These are phyloP conservation scores for Aleiodes alternator DNA, from an alignment of 2,888 invertebrate species.

Conservation along the genomic window DNA sequence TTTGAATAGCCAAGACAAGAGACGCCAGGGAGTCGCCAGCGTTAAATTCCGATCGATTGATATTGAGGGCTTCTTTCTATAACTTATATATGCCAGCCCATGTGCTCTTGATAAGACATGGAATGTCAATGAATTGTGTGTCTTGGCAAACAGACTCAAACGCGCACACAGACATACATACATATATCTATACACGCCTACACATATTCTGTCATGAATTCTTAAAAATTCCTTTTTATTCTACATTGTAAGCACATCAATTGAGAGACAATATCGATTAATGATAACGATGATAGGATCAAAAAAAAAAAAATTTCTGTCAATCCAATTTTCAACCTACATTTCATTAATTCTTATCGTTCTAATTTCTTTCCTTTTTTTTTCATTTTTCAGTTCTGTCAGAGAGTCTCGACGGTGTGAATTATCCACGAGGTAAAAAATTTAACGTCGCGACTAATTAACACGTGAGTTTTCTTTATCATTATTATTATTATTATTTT, in stretches of 20 bases:
- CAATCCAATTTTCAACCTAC: not conserved
- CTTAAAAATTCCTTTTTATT: too few relatives aligned
- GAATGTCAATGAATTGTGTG: not conserved
- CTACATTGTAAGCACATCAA: too few relatives aligned
- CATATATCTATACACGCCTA: too few relatives aligned
- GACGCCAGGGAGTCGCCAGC: constrained; percentile 13
- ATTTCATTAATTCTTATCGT: constrained; percentile 4
- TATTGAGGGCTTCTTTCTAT: constrained; percentile 3
- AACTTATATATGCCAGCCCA: not conserved
- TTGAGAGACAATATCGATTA: too few relatives aligned
- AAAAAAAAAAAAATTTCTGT: too few relatives aligned
- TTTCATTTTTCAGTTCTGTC: not conserved
- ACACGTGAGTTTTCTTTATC: not conserved
- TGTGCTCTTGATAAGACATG: constrained; percentile 39
- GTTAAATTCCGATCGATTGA: constrained; percentile 27
- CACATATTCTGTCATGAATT: too few relatives aligned
- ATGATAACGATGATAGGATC: too few relatives aligned
- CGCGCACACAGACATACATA: too few relatives aligned
- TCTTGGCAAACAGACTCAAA: not conserved
- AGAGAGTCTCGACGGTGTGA: not conserved
- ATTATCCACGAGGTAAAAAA: not conserved
- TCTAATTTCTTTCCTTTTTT: not conserved
- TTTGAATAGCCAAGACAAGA: constrained; percentile 55
- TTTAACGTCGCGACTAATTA: constrained; percentile 4
- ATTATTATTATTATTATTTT: not conserved